Conservation (phyloP, 2,797 vertebrate species). For the Balearica regulorum region DNA sequence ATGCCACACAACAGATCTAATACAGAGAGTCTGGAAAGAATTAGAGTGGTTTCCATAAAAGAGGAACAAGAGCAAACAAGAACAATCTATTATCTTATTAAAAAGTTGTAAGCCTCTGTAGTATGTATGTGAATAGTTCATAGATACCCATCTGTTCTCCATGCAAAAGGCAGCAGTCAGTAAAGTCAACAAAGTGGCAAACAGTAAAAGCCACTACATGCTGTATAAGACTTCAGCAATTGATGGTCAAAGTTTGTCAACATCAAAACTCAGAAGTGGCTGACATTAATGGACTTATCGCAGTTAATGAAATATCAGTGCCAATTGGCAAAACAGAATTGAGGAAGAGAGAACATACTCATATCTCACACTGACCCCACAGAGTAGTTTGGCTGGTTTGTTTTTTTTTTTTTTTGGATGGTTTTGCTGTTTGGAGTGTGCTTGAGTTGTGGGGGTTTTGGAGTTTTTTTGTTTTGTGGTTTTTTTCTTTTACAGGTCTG, state of each 20-base stretch:
- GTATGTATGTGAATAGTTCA: background rate
- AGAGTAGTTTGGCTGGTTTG: background rate
- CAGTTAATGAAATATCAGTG: background rate
- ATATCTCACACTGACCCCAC: background rate
- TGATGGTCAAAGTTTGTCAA: background rate
- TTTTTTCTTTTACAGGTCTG: background rate
- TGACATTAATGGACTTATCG: background rate
- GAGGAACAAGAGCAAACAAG: background rate
- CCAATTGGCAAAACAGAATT: background rate
- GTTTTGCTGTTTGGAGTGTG: background rate
- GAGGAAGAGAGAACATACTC: background rate
- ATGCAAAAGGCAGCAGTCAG: background rate
- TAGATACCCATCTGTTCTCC: background rate
- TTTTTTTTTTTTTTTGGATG: background rate
- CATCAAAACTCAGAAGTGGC: background rate
- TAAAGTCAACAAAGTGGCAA: background rate
- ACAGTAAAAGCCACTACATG: background rate
- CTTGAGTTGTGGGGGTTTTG: too few species aligned
- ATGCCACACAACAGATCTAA: background rate
- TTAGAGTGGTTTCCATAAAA: background rate
- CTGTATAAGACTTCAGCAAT: background rate
- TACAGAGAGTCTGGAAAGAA: background rate
- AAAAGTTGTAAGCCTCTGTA: background rate
- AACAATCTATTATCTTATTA: background rate
- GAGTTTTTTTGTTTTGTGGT: background rate